Evolutionary conservation across 2,113 vertebrate genomes (phyloP).

Genomic region (Lagopus muta): DNA sequence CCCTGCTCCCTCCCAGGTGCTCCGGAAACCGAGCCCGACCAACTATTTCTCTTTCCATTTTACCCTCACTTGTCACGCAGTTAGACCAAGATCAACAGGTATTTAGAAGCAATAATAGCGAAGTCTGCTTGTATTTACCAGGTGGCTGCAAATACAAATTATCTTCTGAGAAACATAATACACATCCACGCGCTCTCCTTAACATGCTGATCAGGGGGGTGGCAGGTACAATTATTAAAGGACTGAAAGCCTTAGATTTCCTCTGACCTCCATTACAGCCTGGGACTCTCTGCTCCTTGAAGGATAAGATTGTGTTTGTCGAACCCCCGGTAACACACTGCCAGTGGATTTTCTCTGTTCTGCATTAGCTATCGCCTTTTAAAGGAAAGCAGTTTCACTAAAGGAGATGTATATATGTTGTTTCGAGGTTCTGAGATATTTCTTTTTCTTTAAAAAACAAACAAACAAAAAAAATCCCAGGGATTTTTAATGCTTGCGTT

Average conservation of each 20-base stretch:
- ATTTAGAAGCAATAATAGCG: background rate
- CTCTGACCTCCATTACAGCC: conserved; percentile 46
- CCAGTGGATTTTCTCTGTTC: conserved; percentile 12
- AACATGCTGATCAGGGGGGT: background rate
- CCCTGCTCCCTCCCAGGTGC: background rate
- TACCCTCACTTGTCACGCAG: background rate
- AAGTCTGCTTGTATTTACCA: background rate
- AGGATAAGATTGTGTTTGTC: conserved; percentile 16
- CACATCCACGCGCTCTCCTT: background rate
- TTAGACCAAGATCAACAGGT: conserved; percentile 63
- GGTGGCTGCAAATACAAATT: background rate
- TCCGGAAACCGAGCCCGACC: background rate
- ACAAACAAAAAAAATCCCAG: background rate
- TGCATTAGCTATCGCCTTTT: background rate
- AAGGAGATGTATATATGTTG: background rate
- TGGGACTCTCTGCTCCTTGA: conserved; percentile 16
- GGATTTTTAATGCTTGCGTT: conserved; percentile 36
- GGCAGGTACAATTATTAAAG: conserved; percentile 29
- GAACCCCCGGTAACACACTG: conserved; percentile 1
- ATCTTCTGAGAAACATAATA: background rate
- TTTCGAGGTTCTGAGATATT: background rate
- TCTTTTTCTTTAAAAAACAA: background rate
- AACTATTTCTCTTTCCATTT: background rate
- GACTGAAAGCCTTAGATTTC: conserved; percentile 22
- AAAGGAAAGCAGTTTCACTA: background rate